Conservation (phyloP, 1,140 invertebrate genomes). For the Vanessa atalanta region DNA sequence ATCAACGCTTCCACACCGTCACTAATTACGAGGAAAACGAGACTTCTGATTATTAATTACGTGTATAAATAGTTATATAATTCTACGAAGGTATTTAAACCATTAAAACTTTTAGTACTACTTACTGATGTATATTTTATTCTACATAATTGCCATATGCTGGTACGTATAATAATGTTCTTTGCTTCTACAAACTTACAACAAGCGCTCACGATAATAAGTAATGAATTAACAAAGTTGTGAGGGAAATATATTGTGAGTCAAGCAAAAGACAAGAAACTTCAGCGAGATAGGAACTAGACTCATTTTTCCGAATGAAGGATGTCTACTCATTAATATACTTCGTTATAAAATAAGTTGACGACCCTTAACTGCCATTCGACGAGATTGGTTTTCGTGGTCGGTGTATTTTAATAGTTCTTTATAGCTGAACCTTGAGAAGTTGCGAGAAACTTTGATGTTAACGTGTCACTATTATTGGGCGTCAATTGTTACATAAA, state of each 20-base stretch:
- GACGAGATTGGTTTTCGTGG: conserved; percentile 74
- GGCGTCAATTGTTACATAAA: no score
- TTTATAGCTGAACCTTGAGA: conserved; percentile 49
- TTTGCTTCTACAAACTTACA: conserved; percentile 23
- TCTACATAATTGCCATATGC: conserved; percentile 20
- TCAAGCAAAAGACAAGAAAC: conserved; percentile 40
- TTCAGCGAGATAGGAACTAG: conserved; percentile 38
- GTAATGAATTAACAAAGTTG: conserved; percentile 37
- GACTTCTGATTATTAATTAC: conserved; percentile 23
- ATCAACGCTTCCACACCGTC: conserved; percentile 56
- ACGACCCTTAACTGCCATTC: conserved; percentile 70
- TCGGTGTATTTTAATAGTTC: conserved; percentile 51
- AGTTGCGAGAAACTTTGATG: conserved; percentile 29
- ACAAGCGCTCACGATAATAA: conserved; percentile 31
- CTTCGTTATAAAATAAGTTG: conserved; percentile 72
- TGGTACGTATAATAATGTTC: conserved; percentile 19
- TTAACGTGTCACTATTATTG: background rate
- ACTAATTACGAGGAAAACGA: conserved; percentile 43
- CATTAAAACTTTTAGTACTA: conserved; percentile 26
- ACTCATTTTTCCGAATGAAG: conserved; percentile 46
- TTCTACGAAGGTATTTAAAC: conserved; percentile 12
- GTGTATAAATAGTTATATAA: conserved; percentile 17
- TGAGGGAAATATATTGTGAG: conserved; percentile 12
- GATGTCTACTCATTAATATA: conserved; percentile 58
- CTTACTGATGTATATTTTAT: conserved; percentile 21